Evolutionary conservation across 1,140 invertebrate genomes (phyloP).

Genomic region (Asobara japonica): DNA sequence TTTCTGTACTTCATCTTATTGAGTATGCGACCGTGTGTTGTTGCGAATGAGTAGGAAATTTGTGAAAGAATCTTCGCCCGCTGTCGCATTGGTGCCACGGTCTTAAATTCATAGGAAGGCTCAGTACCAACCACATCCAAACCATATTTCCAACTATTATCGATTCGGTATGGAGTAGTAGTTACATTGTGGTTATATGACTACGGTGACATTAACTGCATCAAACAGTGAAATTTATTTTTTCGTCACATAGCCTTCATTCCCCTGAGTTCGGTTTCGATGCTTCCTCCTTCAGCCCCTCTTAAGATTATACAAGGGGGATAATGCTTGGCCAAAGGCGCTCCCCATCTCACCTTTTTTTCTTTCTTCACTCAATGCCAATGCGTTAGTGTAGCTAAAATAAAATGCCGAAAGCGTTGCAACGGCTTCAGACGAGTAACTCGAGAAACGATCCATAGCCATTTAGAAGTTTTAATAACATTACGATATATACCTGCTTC

Average conservation of each 20-base stretch:
- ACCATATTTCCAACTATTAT: too few species aligned
- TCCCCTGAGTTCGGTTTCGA: background rate
- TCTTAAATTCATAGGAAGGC: too few species aligned
- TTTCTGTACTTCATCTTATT: too few species aligned
- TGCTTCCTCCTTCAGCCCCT: background rate
- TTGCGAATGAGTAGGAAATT: too few species aligned
- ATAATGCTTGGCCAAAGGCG: slow-evolving; percentile 7
- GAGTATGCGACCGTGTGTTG: too few species aligned
- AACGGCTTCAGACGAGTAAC: slow-evolving; percentile 45
- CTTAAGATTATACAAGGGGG: background rate
- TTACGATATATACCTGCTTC: slow-evolving; percentile 55
- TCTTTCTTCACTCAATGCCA: background rate
- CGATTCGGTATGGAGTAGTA: too few species aligned
- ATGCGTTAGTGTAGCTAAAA: slow-evolving; percentile 43
- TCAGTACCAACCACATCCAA: too few species aligned
- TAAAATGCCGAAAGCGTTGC: slow-evolving; percentile 53
- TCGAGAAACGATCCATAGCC: slow-evolving; percentile 57
- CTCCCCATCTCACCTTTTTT: background rate
- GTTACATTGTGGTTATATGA: too few species aligned
- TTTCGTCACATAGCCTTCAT: background rate
- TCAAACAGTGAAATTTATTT: too few species aligned
- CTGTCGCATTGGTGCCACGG: too few species aligned
- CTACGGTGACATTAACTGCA: too few species aligned
- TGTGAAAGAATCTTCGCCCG: too few species aligned
- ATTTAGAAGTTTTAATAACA: slow-evolving; percentile 67